phyloP scores from a whole-genome alignment of 2,797 vertebrate species.

The Oreochromis mossambicus region DNA sequence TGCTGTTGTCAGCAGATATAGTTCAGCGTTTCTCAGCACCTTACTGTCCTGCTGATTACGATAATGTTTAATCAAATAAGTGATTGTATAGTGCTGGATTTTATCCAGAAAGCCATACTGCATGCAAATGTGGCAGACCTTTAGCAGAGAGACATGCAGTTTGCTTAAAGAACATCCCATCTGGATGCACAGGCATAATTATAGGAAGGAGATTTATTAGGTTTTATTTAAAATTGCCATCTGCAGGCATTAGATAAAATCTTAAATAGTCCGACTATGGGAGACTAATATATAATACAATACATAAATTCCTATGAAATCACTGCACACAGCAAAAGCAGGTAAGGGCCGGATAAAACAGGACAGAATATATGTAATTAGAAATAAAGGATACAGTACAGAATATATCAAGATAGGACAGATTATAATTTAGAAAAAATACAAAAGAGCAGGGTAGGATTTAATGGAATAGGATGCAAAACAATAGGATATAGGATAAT shows the following conservation, averaged over 20 bases:
- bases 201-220: not conserved
- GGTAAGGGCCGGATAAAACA: rapidly evolving
- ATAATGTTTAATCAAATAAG: constrained; percentile 76
- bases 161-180: constrained; percentile 60
- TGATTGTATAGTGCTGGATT: constrained; percentile 64
- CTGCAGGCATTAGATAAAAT: not conserved
- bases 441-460: not conserved
- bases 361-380: not conserved
- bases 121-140: constrained; percentile 66
- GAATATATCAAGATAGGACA: not conserved
- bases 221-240: not conserved
- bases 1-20: constrained; percentile 48
- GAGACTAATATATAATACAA: not conserved
- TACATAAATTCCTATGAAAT: not conserved
- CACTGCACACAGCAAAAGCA: not conserved
- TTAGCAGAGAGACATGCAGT: constrained; percentile 37
- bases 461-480: not conserved
- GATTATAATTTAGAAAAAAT: not conserved
- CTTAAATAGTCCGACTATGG: not conserved
- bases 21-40: constrained; percentile 28
- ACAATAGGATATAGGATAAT: not conserved
- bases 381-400: not conserved
- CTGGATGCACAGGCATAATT: constrained; percentile 32
- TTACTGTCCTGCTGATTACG: constrained; percentile 50
- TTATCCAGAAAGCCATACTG: constrained; percentile 58